Evolutionary conservation across 2,797 vertebrate genomes (phyloP), one percentile per base, ranked within the genome.

Genomic region (Tolypeutes matacus): DNA sequence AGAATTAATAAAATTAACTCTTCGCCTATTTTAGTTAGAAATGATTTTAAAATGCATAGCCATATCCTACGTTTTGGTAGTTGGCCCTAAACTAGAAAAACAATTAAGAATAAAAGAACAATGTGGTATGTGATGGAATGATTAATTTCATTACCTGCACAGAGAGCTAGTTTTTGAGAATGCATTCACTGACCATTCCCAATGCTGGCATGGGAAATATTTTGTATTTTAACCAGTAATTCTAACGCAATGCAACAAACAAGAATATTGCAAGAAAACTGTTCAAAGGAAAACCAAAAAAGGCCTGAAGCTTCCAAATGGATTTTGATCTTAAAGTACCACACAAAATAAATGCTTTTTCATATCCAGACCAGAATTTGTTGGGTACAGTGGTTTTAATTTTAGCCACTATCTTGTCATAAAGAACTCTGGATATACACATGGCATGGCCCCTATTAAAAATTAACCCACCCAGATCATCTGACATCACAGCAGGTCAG

Each of bases 381-480:
- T 46, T 62, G 31, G 72, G 23, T 72, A 42, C 18, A 36, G 36
- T 64, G 67, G 46, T 87, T 95, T 96, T 90, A 49, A 42, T 25
- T 77, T 88, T 36, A 72, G 62, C 73, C 7, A 15, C 17, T 64
- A 53, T 69, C 69, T 76, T 29, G 27, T 69, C 60, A 92, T 60
- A 88, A 46, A 65, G 70, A 95, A 95, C 82, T 81, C 65, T 88
- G 62, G 39, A 86, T 17, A 31, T n/a, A 77, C 83, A 64, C 77
- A 78, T 25, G 56, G 34, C 49, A 49, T 4, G 21, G 73, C 21
- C 67, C 82, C 94, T 46, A 94, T 93, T 96, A 95, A 95, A 96
- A 96, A 96, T 95, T 93, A 89, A 95, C 80, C 78, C 25, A 84
- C 7, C 34, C 60, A 65, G 64, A 89, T 86, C 76, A 91, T 64